phyloP scores from a whole-genome alignment of 2,888 invertebrate species.

The Latheticus oryzae region DNA sequence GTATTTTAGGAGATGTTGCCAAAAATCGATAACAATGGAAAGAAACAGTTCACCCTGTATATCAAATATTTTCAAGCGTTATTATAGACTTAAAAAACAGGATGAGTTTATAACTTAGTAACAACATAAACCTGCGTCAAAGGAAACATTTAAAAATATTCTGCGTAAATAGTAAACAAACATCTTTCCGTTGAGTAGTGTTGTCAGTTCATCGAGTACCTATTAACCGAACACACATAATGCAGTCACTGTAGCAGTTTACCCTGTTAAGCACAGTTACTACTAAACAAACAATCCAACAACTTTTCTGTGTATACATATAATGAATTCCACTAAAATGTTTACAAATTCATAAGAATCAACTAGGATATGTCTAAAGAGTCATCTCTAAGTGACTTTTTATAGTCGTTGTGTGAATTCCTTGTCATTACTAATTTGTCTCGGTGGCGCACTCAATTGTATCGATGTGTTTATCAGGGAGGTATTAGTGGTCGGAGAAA shows the following conservation, averaged over 20 bases:
- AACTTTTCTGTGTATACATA: constrained; percentile 37
- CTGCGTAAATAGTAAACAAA: no score
- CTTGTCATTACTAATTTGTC: constrained; percentile 65
- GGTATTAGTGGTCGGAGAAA: constrained; percentile 60
- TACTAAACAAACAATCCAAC: constrained; percentile 47
- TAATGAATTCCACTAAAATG: constrained; percentile 38
- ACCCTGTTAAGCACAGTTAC: constrained; percentile 47
- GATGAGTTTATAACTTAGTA: no score
- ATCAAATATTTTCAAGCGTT: no score
- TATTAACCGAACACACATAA: constrained; percentile 49
- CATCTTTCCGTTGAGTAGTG: no score
- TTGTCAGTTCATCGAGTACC: no score
- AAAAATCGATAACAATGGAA: no score
- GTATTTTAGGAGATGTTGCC: no score
- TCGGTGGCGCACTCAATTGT: constrained; percentile 61
- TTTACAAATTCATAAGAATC: constrained; percentile 39
- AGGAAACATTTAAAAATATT: no score
- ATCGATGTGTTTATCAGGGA: constrained; percentile 63
- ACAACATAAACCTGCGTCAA: no score
- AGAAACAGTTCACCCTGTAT: no score
- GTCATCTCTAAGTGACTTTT: constrained; percentile 3
- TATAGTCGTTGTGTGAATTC: constrained; percentile 56
- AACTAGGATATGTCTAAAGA: constrained; percentile 31
- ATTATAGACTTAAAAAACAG: no score
- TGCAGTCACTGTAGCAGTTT: constrained; percentile 50